Conservation (phyloP, 2,797 vertebrate species). For the Craterocephalus amniculus region DNA sequence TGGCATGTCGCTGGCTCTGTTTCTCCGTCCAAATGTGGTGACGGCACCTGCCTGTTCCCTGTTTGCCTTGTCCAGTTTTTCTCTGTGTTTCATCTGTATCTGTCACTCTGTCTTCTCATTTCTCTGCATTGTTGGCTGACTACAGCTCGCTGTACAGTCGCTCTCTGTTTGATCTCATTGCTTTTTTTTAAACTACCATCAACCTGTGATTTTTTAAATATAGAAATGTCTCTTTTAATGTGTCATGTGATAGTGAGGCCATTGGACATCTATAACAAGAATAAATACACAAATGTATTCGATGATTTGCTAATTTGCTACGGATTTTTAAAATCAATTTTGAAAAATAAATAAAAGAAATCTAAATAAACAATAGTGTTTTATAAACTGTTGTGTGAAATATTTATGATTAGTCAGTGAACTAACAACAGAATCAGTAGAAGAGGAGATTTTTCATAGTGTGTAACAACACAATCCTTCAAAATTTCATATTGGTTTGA, state of each 20-base stretch:
- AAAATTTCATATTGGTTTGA: neutral
- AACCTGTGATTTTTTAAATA: constrained; percentile 11
- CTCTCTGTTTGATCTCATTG: constrained; percentile 26
- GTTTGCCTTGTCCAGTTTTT: constrained; percentile 58
- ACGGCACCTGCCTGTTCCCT: constrained; percentile 62
- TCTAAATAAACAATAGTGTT: neutral
- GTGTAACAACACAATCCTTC: too few relatives aligned
- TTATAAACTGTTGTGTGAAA: too few relatives aligned
- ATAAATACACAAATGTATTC: neutral
- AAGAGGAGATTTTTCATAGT: too few relatives aligned
- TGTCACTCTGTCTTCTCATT: constrained; percentile 52
- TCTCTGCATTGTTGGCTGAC: constrained; percentile 38
- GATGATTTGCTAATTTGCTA: too few relatives aligned
- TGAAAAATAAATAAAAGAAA: too few relatives aligned
- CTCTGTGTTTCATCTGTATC: constrained; percentile 63
- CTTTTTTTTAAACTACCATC: constrained; percentile 1
- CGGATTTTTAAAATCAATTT: too few relatives aligned
- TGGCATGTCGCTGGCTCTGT: constrained; percentile 41
- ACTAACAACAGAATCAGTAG: too few relatives aligned
- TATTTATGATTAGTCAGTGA: too few relatives aligned
- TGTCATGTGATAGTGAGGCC: neutral
- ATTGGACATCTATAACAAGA: neutral
- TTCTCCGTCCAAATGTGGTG: constrained; percentile 50
- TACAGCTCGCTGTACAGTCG: constrained; percentile 31
- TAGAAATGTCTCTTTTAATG: neutral